Percentiles rank a stretch among this genome's conserved stretches.
These are phyloP conservation scores for Drosophila conformis DNA, from an alignment of 2,888 invertebrate genomes.

Conservation along the genomic window DNA sequence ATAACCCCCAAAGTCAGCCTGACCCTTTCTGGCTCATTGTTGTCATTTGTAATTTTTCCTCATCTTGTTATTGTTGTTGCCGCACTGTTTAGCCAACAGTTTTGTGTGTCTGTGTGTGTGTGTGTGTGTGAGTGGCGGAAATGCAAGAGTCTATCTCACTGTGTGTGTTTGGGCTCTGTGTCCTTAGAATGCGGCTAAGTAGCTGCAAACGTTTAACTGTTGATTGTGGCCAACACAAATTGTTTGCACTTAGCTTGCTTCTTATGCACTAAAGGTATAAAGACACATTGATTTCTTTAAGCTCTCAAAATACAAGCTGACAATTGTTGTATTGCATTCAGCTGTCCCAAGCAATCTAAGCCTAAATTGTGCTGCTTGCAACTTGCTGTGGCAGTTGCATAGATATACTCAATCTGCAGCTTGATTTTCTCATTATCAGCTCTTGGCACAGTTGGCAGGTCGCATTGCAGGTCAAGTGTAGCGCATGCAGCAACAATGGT, in stretches of 20 bases:
- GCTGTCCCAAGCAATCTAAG: conserved; percentile 13
- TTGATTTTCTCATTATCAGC: conserved; percentile 49
- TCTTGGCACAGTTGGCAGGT: conserved; percentile 31
- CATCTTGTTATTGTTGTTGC: conserved; percentile 15
- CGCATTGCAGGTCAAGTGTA: conserved; percentile 69
- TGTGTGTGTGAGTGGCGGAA: conserved; percentile 61
- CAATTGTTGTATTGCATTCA: conserved; percentile 20
- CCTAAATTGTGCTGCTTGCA: conserved; percentile 30
- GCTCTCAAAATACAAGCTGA: conserved; percentile 4
- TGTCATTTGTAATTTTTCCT: conserved; percentile 67
- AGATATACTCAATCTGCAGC: conserved; percentile 27
- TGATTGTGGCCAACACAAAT: conserved; percentile 57
- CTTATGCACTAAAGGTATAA: background rate
- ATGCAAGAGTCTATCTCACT: conserved; percentile 75
- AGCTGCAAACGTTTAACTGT: conserved; percentile 68
- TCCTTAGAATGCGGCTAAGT: conserved; percentile 66
- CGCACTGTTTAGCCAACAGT: conserved; percentile 67
- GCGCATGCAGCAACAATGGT: conserved; percentile 63
- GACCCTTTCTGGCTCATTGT: conserved; percentile 29
- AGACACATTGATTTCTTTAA: background rate
- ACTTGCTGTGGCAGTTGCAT: background rate
- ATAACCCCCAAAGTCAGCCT: conserved; percentile 1
- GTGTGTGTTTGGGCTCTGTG: conserved; percentile 47
- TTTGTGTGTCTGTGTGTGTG: conserved; percentile 39
- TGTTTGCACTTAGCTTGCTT: conserved; percentile 37